Evolutionary conservation across 2,113 vertebrate species (phyloP), one percentile per base, ranked within the genome.

Genomic region (Thymallus thymallus): DNA sequence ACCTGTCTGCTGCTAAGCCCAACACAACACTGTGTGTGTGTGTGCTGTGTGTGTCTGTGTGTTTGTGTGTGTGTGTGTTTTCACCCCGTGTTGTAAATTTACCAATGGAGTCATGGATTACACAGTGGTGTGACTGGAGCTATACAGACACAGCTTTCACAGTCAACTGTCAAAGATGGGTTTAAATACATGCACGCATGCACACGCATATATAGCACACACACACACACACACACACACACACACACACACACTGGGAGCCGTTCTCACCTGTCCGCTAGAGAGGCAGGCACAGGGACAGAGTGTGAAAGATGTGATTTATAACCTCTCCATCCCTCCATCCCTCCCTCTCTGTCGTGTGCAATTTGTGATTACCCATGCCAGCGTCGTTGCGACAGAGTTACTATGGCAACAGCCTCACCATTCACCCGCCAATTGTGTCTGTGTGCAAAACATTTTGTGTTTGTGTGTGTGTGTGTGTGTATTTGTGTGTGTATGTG

Each of bases 361-460:
- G 61, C 76, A 55, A 35, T 16, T 5, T 62, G 68, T 71, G 75
- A 76, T 76, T 76, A 70, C 69, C 61, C 51, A 16, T 30, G 26
- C 76, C 67, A 16, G 68, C 69, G 16, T 84, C 78, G 76, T 75
- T 68, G 62, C 79, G 78, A 82, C 16, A 41, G 0, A 41, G 86
- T 91, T 87, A 66, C 89, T 75, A 87, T 85, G 80, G 88, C 69
- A 89, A 88, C 86, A 69, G 30, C 30, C 16, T 66, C 26, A 35
- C 63, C 29, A 66, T 9, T 32, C 26, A 9, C 63, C 26, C 26
- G 3, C 26, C 12, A 6, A 66, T 24, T 18, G 48, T 70, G 26
- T 69, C 18, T 6, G 45, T 70, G 68, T 26, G 41, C 41, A 9
- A 65, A 76, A n/a, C n/a, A n/a, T n/a, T 2, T 3, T 74, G 62